Base-by-base conservation (phyloP, 2,113 vertebrate genomes). In the Poeciliopsis prolifica region DNA sequence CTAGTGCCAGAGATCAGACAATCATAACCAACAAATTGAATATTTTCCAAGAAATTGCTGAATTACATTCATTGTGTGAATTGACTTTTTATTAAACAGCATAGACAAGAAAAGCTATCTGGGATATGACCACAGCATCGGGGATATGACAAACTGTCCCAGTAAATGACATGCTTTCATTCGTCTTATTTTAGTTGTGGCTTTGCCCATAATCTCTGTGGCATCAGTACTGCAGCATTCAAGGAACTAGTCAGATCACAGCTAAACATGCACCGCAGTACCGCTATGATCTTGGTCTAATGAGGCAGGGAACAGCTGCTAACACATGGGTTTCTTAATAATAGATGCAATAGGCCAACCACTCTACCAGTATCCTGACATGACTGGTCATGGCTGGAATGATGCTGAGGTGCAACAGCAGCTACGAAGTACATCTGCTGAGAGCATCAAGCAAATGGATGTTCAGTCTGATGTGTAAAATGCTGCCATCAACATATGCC, bases 311-410 rank as follows among this genome's bases (percentile, higher is more conserved):
- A 84, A 84, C 79, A 87, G 83, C 78, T 86, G 81, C 74, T 35
- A 68, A 81, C 68, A 77, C 87, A 87, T 70, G 77, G 22, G 86
- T 74, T 68, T 74, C 70, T 91, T 69, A 92, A 92, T 93, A 82
- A 93, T 89, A 88, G 78, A 92, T 88, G 84, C 31, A 44, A 67
- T 70, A 78, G 86, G 80, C 74, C n/a, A 12, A 70, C 69, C 61
- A 79, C 76, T 86, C 76, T 37, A 33, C 61, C 74, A 76, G 75
- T 65, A 75, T 61, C 70, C 28, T 28, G 68, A 71, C 68, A 69
- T 86, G 61, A 28, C 69, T 63, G 69, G 71, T 75, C 77, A 62
- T 17, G 66, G 31, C 35, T 76, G 58, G 73, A 81, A 74, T 51
- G 40, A 40, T 75, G 77, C 40, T 51, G 48, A 79, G 61, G 72